A percentile compares a stretch with the other conserved stretches of the same genome.
Conservation (phyloP, 2,113 vertebrate genomes). For the Stegastes partitus region DNA sequence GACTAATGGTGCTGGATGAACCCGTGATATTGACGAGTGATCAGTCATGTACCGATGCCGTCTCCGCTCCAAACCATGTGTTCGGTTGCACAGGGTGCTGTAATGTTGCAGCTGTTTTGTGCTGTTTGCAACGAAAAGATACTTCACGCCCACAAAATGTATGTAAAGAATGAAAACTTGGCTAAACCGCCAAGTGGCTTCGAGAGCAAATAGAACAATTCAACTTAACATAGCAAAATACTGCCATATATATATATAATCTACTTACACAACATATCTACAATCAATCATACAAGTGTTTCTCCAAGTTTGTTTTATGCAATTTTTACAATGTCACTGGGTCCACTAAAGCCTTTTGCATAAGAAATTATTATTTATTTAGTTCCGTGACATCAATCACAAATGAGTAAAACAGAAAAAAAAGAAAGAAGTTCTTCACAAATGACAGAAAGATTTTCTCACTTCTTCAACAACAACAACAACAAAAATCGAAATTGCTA, state of each 20-base stretch:
- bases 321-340: background rate
- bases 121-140: constrained; percentile 36
- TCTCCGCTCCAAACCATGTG: constrained; percentile 65
- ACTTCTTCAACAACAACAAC: background rate
- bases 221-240: background rate
- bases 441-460: background rate
- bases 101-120: constrained; percentile 40
- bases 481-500: background rate
- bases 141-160: constrained; percentile 17
- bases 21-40: constrained; percentile 77
- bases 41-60: constrained; percentile 77
- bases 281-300: background rate
- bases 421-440: no score
- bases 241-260: background rate
- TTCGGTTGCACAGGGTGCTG: constrained; percentile 35
- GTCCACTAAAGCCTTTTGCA: no score
- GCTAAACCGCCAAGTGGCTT: background rate
- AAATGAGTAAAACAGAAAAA: background rate
- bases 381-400: no score
- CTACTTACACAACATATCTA: background rate
- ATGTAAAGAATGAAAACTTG: constrained; percentile 2
- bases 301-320: background rate
- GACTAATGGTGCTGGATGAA: constrained; percentile 77
- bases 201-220: background rate
- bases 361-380: background rate